These are phyloP conservation scores for Apeltes quadracus DNA, from an alignment of 2,113 vertebrate genomes.

Conservation along the genomic window DNA sequence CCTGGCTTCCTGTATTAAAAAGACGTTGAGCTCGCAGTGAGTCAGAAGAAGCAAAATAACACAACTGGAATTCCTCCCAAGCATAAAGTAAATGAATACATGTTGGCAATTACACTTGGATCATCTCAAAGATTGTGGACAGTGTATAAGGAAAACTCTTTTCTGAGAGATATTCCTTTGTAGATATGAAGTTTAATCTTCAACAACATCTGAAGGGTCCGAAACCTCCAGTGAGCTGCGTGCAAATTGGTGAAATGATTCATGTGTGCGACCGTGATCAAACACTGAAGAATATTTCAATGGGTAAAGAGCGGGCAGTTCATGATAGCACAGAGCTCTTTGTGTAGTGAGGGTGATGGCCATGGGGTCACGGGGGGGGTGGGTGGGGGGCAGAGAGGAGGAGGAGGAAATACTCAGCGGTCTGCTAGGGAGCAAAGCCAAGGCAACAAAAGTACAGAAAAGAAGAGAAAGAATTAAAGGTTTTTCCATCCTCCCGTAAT, in stretches of 20 bases:
- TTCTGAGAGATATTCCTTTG: slow-evolving; percentile 45
- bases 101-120: neutral
- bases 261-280: slow-evolving; percentile 27
- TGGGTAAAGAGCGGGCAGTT: slow-evolving; percentile 51
- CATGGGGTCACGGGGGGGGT: slow-evolving; percentile 34
- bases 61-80: slow-evolving; percentile 9
- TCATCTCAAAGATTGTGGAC: neutral
- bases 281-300: slow-evolving; percentile 49
- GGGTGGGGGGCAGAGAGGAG: slow-evolving; percentile 22
- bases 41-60: neutral
- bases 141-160: slow-evolving; percentile 15
- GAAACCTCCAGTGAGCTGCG: slow-evolving; percentile 30
- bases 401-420: slow-evolving; percentile 43
- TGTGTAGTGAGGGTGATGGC: slow-evolving; percentile 50
- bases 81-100: slow-evolving; percentile 9
- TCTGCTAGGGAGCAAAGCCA: slow-evolving; percentile 55
- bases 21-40: neutral
- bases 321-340: slow-evolving; percentile 58
- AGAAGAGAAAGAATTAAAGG: slow-evolving; percentile 63
- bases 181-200: slow-evolving; percentile 47
- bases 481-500: slow-evolving; percentile 65
- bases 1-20: neutral
- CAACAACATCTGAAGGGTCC: slow-evolving; percentile 42
- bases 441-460: slow-evolving; percentile 46
- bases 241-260: slow-evolving; percentile 46